Percentiles rank a stretch among this genome's conserved stretches.
Evolutionary conservation across 2,797 vertebrate genomes (phyloP).

Genomic region (Tokudaia tokunoshimensis): DNA sequence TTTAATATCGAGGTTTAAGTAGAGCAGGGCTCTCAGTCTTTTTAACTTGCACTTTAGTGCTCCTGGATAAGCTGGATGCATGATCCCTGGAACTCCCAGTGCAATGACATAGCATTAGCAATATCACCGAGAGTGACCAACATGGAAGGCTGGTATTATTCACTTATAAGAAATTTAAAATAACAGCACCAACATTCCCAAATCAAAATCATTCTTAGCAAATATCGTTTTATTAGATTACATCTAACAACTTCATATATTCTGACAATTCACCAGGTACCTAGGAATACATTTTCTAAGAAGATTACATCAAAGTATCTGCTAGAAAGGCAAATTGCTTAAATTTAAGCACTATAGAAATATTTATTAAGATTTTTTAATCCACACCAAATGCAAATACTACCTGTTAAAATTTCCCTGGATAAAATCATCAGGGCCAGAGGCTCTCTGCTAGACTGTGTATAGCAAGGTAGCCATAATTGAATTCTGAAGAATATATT

Average conservation of each 20-base stretch:
- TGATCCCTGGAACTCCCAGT: background rate
- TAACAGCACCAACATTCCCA: slow-evolving; percentile 5
- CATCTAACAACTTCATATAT: background rate
- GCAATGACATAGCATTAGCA: background rate
- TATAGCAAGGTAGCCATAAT: slow-evolving; percentile 67
- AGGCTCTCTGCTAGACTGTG: slow-evolving; percentile 50
- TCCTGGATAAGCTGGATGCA: background rate
- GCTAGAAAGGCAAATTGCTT: slow-evolving; percentile 14
- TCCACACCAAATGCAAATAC: slow-evolving; percentile 53
- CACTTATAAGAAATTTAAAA: background rate
- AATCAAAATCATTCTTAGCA: slow-evolving; percentile 37
- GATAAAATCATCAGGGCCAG: slow-evolving; percentile 66
- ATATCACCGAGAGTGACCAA: background rate
- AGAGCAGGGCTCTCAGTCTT: background rate
- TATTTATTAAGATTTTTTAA: slow-evolving; percentile 67
- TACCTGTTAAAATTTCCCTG: slow-evolving; percentile 63
- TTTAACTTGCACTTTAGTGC: background rate
- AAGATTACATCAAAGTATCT: slow-evolving; percentile 30
- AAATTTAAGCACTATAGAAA: slow-evolving; percentile 62
- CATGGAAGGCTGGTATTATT: background rate
- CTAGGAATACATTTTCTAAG: slow-evolving; percentile 51
- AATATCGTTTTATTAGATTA: slow-evolving; percentile 47
- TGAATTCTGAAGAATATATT: slow-evolving; percentile 79
- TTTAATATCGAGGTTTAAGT: background rate
- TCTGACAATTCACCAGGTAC: slow-evolving; percentile 34